Conservation (phyloP, 2,888 invertebrate genomes). For the Pristionchus entomophagus region DNA sequence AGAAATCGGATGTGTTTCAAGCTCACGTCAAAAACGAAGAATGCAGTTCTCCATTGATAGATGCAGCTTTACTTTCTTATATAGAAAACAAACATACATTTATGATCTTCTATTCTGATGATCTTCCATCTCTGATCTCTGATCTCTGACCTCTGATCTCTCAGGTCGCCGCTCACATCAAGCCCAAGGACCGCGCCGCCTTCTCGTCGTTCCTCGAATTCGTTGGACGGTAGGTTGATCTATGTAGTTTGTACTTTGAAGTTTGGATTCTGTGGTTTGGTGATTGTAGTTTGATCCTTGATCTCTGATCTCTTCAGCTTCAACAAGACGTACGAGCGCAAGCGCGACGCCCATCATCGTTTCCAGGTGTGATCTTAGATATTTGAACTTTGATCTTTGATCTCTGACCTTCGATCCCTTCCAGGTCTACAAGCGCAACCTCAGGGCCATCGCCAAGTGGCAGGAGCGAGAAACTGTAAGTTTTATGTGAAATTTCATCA, state of each 20-base stretch:
- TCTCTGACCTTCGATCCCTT: not conserved
- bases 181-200: constrained; percentile 66
- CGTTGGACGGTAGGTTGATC: constrained; percentile 59
- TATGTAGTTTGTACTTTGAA: not conserved
- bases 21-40: not conserved
- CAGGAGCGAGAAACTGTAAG: constrained; percentile 67
- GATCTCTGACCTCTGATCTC: not conserved
- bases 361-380: constrained; percentile 55
- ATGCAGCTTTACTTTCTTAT: not conserved
- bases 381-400: not conserved
- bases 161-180: constrained; percentile 58
- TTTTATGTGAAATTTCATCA: not conserved
- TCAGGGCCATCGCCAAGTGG: constrained; percentile 62
- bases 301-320: constrained; percentile 54
- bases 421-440: constrained; percentile 69
- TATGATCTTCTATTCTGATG: not conserved
- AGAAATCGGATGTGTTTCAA: not conserved
- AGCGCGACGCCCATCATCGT: constrained; percentile 66
- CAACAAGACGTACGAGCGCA: constrained; percentile 65
- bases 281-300: not conserved
- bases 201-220: constrained; percentile 72
- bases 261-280: not conserved
- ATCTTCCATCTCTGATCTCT: no score
- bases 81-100: no score
- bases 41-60: not conserved